phyloP scores from a whole-genome alignment of 2,888 invertebrate genomes.

The Drosophila suboccidentalis region DNA sequence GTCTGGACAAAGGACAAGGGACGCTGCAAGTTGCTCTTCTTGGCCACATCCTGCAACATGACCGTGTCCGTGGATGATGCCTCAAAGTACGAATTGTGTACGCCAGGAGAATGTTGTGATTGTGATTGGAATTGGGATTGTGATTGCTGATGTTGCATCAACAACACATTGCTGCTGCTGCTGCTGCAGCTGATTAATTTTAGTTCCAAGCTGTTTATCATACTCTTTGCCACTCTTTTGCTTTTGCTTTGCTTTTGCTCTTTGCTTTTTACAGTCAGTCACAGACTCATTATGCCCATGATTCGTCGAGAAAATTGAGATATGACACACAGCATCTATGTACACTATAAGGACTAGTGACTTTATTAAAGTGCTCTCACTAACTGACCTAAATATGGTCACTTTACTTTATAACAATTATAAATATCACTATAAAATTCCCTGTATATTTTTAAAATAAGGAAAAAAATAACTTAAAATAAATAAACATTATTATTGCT shows the following conservation, averaged over 20 bases:
- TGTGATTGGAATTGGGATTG: not conserved
- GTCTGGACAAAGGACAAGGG: constrained; percentile 80
- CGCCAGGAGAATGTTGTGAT: constrained; percentile 14
- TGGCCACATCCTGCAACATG: constrained; percentile 57
- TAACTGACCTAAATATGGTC: too few relatives aligned
- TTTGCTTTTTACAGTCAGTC: constrained; percentile 1
- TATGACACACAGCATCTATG: too few relatives aligned
- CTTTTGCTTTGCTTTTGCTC: not conserved
- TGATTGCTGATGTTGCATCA: constrained; percentile 9
- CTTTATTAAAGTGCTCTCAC: not conserved
- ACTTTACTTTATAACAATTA: too few relatives aligned
- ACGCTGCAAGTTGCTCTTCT: constrained; percentile 39
- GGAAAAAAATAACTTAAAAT: too few relatives aligned
- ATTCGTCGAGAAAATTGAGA: not conserved
- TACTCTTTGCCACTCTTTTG: constrained; percentile 24
- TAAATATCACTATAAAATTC: too few relatives aligned
- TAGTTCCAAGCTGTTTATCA: constrained; percentile 55
- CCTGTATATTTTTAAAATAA: too few relatives aligned
- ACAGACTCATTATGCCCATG: constrained; percentile 29
- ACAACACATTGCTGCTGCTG: constrained; percentile 44
- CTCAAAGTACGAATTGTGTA: constrained; percentile 58
- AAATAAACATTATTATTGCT: too few relatives aligned
- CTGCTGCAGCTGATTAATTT: constrained; percentile 73
- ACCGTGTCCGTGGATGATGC: constrained; percentile 57
- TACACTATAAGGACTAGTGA: not conserved